Base-by-base conservation (phyloP, 1,140 invertebrate genomes). In the Drosophila simulans region DNA sequence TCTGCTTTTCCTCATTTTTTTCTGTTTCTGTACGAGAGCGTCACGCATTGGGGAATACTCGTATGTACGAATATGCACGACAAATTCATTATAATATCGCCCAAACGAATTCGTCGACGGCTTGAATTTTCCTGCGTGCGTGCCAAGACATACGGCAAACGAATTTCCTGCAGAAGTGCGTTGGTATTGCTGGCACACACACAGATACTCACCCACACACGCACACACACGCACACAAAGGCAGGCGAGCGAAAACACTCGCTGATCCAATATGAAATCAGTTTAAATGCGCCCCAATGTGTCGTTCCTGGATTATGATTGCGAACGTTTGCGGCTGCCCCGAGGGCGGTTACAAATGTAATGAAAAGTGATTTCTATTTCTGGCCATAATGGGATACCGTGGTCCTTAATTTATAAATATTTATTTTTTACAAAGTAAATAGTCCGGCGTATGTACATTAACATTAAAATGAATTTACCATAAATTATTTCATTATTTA, bases 281-380 rank as follows among this genome's bases (percentile, higher is more conserved):
- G 77, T 89, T 88, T 84, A 88, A 88, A 89, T 89, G 77, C 52
- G 84, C 84, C 85, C 85, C 84, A 80, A 89, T 89, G 85, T 89
- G 84, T 89, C 72, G 84, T 80, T 80, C 79, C 60, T 73, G 68
- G 68, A 77, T 88, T 84, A 90, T 90, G 84, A 84, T 84, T 71
- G 57, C 71, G 56, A 84, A 56, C 64, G 53, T 27, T 80, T 69
- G 43, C 31, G 20, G 59, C 22, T 65, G 59, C 46, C 51, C 22
- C 57, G 69, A 73, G 71, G 73, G 62, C 17, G 35, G 37, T n/a
- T 74, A 8, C 15, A 39, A 55, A 37, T 71, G 37, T 71, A 71
- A 59, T 64, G 13, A 52, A 55, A 52, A 39, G 12, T 31, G 7
- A n/a, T 48, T 39, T 40, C 49, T 22, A 34, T 56, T 45, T 63